Evolutionary conservation across 2,888 invertebrate species (phyloP), one percentile per base, ranked within the genome.

Genomic region (Sminthurinus aureus): DNA sequence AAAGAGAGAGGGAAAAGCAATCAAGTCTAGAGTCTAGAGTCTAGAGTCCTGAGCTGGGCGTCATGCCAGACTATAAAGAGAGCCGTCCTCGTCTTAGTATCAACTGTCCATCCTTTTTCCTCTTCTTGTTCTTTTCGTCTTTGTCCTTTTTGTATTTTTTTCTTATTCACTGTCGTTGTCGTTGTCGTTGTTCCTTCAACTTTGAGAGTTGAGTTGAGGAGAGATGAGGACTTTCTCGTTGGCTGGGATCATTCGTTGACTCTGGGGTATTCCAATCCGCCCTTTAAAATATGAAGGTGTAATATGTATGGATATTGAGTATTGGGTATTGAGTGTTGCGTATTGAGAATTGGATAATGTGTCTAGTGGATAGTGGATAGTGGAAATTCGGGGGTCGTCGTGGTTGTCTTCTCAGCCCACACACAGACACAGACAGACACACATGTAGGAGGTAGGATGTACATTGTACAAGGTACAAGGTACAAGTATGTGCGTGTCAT

Each of bases 11-110:
- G 4, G 22, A 79, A 50, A 79, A 69, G 79, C 69, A 79, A 79
- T 69, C 67, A 79, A 79, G 38, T 69, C 50, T 20, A 20, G 38
- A 58, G 64, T n/a, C 58, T 38, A 4, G 38, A 6, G 38, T 38
- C 38, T 38, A 4, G 38, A 38, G 38, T 6, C 6, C 9, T 71
- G 13, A 24, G 8, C 69, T 79, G 79, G 79, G 79, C 69, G 69
- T 52, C 13, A 79, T 79, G 79, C 79, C 79, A 79, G 66, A 79
- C 79, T 69, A 79, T 79, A 79, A 79, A 79, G 79, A 69, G 38
- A 38, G 38, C 38, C 38, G 38, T 38, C 38, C 6, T 51, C 79
- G 38, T 79, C 50, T 77, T 58, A 52, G 58, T 77, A 79, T 69
- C 11, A 79, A 79, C 79, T 79, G 79, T 69, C 79, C 79, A 50